Base-by-base conservation (phyloP, 2,888 invertebrate species). In the Aporophyla lueneburgensis region DNA sequence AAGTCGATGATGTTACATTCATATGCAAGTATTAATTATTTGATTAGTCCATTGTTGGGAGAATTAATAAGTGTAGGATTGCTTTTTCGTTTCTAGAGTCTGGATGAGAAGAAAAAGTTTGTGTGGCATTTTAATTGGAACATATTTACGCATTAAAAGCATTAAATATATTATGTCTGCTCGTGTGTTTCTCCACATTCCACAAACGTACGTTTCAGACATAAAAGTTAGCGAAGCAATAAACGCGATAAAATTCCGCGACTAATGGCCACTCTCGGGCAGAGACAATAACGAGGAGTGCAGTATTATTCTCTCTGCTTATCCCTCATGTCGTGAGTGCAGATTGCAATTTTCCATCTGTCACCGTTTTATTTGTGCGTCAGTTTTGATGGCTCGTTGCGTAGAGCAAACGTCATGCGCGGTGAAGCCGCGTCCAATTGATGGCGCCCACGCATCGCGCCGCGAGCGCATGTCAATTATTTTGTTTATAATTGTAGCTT, bases 381-480 rank as follows among this genome's bases (percentile, higher is more conserved):
- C 92, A 91, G 80, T 87, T 91, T 87, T 93, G 93, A 92, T 91
- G 88, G 89, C 88, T 90, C 88, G 88, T 92, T 91, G 91, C 89
- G 89, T 86, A 88, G 86, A 89, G 89, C 85, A 78, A 85, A 85
- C 86, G 88, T 87, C 88, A 84, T 84, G 72, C 71, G 80, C 76
- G 66, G 62, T 82, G 71, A 79, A 78, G 80, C 75, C 76, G 78
- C 70, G 86, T 87, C 84, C 89, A 87, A 86, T 87, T 83, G 87
- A 76, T 71, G 74, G 79, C 88, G 87, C 91, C 92, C 88, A 92
- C 91, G 88, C 89, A 80, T 79, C 21, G 71, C 71, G 71, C 65
- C 56, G 69, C 61, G 63, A 49, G 75, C 76, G 69, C 76, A 46
- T 62, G 70, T 65, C 66, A 58, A 74, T 85, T 74, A 75, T 78